Percentiles rank a stretch among this genome's conserved stretches.
Evolutionary conservation across 2,888 invertebrate genomes (phyloP).

Genomic region (Drosophila anceps): DNA sequence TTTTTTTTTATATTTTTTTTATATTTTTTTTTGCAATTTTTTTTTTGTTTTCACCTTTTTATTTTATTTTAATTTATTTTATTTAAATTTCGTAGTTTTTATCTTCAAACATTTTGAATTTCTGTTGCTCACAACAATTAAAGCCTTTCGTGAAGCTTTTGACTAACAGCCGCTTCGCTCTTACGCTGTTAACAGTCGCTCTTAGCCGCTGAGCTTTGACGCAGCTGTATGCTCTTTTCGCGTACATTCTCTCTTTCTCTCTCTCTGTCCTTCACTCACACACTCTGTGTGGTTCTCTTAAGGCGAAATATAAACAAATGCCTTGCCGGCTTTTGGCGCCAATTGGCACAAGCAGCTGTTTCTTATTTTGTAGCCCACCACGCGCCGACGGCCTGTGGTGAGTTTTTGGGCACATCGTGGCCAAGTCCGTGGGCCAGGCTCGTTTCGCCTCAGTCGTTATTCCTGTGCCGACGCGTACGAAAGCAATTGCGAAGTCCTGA

Average conservation of each 20-base stretch:
- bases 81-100: not conserved
- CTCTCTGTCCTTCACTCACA: not conserved
- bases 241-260: not conserved
- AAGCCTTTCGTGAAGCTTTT: slow-evolving; percentile 50
- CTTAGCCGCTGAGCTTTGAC: slow-evolving; percentile 50
- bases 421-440: slow-evolving; percentile 40
- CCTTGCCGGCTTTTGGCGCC: slow-evolving; percentile 62
- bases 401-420: slow-evolving; percentile 30
- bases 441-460: slow-evolving; percentile 70
- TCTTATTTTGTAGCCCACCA: slow-evolving; percentile 49
- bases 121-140: slow-evolving; percentile 26
- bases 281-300: not conserved
- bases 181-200: slow-evolving; percentile 59
- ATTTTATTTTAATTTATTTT: too few relatives aligned
- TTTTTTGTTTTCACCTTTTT: not conserved
- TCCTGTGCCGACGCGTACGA: slow-evolving; percentile 73
- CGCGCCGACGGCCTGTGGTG: slow-evolving; percentile 52
- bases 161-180: slow-evolving; percentile 46
- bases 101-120: slow-evolving; percentile 20
- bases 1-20: too few relatives aligned
- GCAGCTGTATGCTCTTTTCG: not conserved
- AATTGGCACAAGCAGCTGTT: slow-evolving; percentile 38
- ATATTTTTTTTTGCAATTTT: too few relatives aligned
- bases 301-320: slow-evolving; percentile 55
- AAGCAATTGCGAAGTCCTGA: slow-evolving; percentile 47